Evolutionary conservation across 2,113 vertebrate genomes (phyloP).

Genomic region (Centropus bengalensis): DNA sequence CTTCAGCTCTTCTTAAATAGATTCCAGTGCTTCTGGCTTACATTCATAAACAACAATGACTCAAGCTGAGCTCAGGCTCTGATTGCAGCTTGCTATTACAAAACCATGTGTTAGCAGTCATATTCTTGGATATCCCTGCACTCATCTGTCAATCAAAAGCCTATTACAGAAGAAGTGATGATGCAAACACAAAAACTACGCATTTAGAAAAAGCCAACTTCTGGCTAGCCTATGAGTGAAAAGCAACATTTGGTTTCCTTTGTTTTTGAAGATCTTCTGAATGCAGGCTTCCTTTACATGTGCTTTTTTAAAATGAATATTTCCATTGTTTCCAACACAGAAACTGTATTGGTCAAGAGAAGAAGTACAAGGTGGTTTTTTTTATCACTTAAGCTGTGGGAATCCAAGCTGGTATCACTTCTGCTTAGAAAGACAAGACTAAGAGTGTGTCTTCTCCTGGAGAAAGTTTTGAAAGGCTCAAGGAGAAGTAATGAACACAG

Average conservation of each 20-base stretch:
- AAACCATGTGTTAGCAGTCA: constrained; percentile 34
- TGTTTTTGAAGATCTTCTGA: constrained; percentile 18
- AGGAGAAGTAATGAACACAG: neutral
- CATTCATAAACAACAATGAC: constrained; percentile 59
- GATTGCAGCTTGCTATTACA: constrained; percentile 43
- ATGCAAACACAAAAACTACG: constrained; percentile 1
- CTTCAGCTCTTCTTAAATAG: constrained; percentile 61
- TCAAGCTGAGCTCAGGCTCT: constrained; percentile 44
- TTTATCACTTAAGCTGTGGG: neutral
- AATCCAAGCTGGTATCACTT: neutral
- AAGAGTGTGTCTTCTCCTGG: neutral
- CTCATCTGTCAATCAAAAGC: constrained; percentile 36
- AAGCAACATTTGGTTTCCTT: neutral
- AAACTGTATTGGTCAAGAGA: neutral
- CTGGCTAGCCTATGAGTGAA: neutral
- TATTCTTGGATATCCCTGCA: constrained; percentile 57
- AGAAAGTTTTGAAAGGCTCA: neutral
- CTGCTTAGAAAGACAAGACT: neutral
- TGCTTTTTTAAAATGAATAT: neutral
- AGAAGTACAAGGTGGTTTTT: neutral
- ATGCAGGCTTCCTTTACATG: neutral
- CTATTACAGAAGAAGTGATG: neutral
- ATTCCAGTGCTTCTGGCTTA: constrained; percentile 40
- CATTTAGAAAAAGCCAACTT: neutral
- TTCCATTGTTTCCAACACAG: neutral